Evolutionary conservation across 2,888 invertebrate species (phyloP).

Genomic region (Trachelus iudaicus): DNA sequence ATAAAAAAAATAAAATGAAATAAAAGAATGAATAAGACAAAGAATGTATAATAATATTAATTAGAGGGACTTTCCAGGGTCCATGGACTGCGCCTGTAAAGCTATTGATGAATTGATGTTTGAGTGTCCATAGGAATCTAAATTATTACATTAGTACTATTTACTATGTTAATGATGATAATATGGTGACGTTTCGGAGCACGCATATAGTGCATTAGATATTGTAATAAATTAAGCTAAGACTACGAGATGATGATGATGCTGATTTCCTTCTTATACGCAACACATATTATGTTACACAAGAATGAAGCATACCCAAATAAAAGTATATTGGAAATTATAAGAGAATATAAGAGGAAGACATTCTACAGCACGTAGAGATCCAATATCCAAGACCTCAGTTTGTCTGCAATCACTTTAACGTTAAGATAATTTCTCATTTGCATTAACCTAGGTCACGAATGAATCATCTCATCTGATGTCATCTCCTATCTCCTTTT

Average conservation of each 20-base stretch:
- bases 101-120: background rate
- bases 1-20: background rate
- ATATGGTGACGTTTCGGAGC: constrained; percentile 29
- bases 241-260: constrained; percentile 27
- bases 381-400: background rate
- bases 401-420: background rate
- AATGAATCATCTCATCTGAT: background rate
- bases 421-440: background rate
- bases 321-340: constrained; percentile 35
- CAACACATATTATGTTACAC: constrained; percentile 31
- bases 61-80: background rate
- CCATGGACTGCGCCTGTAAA: background rate
- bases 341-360: background rate
- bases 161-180: constrained; percentile 28
- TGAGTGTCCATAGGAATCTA: constrained; percentile 8
- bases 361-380: background rate
- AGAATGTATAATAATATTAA: background rate
- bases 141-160: constrained; percentile 31
- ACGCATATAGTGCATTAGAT: constrained; percentile 29
- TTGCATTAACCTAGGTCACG: background rate
- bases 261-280: constrained; percentile 34
- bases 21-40: background rate
- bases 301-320: constrained; percentile 36
- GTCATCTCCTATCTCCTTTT: background rate
- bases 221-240: constrained; percentile 30